These are phyloP conservation scores for Agapetus fuscipes DNA, from an alignment of 2,888 invertebrate genomes.

Conservation along the genomic window DNA sequence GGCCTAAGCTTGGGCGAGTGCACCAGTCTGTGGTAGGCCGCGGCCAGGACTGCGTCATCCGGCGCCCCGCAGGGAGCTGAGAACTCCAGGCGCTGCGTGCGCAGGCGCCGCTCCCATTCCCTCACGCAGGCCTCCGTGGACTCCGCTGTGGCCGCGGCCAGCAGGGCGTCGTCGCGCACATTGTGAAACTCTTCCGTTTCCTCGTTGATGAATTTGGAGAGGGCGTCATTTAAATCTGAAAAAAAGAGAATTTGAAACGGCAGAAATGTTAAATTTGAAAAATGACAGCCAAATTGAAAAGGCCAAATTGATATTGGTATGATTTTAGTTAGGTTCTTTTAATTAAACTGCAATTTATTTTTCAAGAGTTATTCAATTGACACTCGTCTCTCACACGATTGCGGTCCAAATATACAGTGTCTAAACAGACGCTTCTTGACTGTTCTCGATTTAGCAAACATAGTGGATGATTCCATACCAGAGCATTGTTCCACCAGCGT, in stretches of 20 bases:
- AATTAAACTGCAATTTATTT: too few species aligned
- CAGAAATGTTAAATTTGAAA: too few species aligned
- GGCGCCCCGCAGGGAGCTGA: constrained; percentile 73
- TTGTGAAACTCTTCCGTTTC: constrained; percentile 61
- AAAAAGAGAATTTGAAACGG: constrained; percentile 19
- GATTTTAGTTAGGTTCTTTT: too few species aligned
- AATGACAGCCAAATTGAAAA: too few species aligned
- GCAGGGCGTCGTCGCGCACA: constrained; percentile 49
- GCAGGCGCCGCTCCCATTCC: constrained; percentile 71
- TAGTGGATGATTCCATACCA: too few species aligned
- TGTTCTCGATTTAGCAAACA: too few species aligned
- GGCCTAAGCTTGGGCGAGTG: constrained; percentile 83
- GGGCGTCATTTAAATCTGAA: constrained; percentile 48
- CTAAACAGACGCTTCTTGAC: too few species aligned
- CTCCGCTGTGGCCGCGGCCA: constrained; percentile 52
- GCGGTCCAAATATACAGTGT: too few species aligned
- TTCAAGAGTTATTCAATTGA: too few species aligned
- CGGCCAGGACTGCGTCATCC: constrained; percentile 78
- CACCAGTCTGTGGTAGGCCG: constrained; percentile 71
- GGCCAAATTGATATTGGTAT: too few species aligned
- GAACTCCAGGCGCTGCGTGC: constrained; percentile 74
- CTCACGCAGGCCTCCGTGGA: constrained; percentile 65
- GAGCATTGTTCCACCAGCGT: too few species aligned
- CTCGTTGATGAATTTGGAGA: constrained; percentile 53
- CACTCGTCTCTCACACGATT: too few species aligned